Conservation (phyloP, 2,888 invertebrate genomes). For the Apoda limacodes region DNA sequence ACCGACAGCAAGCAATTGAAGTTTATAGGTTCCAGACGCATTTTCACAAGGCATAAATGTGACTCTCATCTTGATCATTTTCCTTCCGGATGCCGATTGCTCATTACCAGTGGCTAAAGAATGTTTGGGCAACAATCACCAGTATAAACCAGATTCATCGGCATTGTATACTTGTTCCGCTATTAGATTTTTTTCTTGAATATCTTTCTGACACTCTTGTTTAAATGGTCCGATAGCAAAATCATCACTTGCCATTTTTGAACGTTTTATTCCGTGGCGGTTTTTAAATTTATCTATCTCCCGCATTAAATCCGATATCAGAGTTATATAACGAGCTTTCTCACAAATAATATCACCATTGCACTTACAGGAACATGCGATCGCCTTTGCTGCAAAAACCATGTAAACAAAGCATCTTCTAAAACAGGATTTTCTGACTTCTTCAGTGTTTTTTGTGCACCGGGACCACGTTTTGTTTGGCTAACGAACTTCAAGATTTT, state of each 20-base stretch:
- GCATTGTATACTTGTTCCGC: slow-evolving; percentile 18
- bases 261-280: slow-evolving; percentile 15
- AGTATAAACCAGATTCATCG: slow-evolving; percentile 18
- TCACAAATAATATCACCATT: slow-evolving; percentile 12
- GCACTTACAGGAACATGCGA: slow-evolving; percentile 10
- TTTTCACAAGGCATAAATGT: slow-evolving; percentile 19
- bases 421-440: slow-evolving; percentile 10
- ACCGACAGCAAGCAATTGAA: slow-evolving; percentile 15
- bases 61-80: slow-evolving; percentile 14
- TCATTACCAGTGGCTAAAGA: slow-evolving; percentile 9
- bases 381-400: slow-evolving; percentile 15
- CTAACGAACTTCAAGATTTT: slow-evolving; percentile 10
- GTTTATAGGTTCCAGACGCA: slow-evolving; percentile 15
- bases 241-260: slow-evolving; percentile 15
- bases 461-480: slow-evolving; percentile 11
- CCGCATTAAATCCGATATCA: slow-evolving; percentile 15
- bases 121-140: slow-evolving; percentile 12
- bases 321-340: slow-evolving; percentile 12
- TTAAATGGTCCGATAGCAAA: slow-evolving; percentile 14
- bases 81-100: slow-evolving; percentile 8
- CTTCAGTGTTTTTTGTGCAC: slow-evolving; percentile 11
- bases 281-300: slow-evolving; percentile 20
- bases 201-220: slow-evolving; percentile 8
- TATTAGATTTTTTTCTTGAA: slow-evolving; percentile 12
- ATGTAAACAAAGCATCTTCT: slow-evolving; percentile 16